Evolutionary conservation across 2,888 invertebrate species (phyloP), one percentile per base, ranked within the genome.

Genomic region (Nymphalis urticae): DNA sequence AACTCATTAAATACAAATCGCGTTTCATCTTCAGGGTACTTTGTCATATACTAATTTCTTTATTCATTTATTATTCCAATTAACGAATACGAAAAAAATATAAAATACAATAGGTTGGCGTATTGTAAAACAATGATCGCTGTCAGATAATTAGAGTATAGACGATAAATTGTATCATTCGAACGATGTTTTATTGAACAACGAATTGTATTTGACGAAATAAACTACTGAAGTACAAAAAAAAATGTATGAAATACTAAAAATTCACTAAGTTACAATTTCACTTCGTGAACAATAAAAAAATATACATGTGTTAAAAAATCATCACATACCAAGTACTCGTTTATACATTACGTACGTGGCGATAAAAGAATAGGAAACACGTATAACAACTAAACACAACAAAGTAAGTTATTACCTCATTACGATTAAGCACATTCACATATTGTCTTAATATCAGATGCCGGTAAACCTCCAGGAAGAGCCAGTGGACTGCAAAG

Each of bases 401-500:
- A 36, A 54, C 27, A 32, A 56, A 32, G 27, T 54, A 7, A 58
- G n/a, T 19, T 58, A 58, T 58, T 58, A 19, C 58, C 42, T 42
- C 36, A 58, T 42, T 36, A 36, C n/a, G 19, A 42, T 42, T n/a
- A n/a, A 56, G 19, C 56, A 36, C 36, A 58, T 9, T 36, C 36
- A 54, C 54, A 54, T 50, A 50, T 54, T 27, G 54, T 58, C 58
- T 58, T 8, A 19, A n/a, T 58, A 58, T 58, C 58, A 58, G 58
- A 58, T 58, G 27, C 27, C 13, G 36, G 58, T 42, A 56, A 32
- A 56, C 32, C 36, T 58, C 69, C 72, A 82, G 82, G 81, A 84
- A 83, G 77, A 79, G 70, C 63, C 76, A 67, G 73, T 75, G 70
- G 73, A 80, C 82, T 83, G 83, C 80, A 77, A 85, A 82, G 85